Conservation (phyloP, 2,113 vertebrate species). For the Capra hircus region DNA sequence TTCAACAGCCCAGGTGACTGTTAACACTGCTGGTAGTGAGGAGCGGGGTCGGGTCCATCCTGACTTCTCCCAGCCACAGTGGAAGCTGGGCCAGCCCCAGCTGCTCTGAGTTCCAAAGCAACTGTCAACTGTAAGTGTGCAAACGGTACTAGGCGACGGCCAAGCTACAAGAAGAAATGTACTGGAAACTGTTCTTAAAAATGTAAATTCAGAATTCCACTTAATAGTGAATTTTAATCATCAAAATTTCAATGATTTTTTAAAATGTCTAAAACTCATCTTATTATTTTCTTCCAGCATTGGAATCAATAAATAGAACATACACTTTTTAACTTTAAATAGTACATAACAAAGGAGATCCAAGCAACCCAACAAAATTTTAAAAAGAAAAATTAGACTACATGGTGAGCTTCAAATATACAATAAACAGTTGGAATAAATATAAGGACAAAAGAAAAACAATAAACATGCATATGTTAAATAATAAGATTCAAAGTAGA, state of each 20-base stretch:
- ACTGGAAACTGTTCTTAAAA: neutral
- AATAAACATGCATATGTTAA: neutral
- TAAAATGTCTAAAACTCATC: neutral
- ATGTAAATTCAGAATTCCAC: neutral
- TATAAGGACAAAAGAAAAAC: neutral
- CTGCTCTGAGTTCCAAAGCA: conserved; percentile 51
- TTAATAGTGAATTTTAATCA: neutral
- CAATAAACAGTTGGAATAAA: neutral
- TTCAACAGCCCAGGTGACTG: conserved; percentile 2
- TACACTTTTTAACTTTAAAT: neutral
- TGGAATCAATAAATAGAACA: neutral
- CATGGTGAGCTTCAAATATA: neutral
- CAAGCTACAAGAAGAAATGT: neutral
- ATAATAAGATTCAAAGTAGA: neutral
- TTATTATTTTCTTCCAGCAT: neutral
- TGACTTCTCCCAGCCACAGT: neutral
- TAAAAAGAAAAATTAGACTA: neutral
- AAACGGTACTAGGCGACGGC: neutral
- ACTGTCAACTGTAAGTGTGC: conserved; percentile 65
- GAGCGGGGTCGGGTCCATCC: neutral
- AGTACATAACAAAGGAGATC: neutral
- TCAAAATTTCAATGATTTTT: neutral
- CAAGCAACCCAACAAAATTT: neutral
- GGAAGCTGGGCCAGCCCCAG: neutral
- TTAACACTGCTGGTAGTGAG: conserved; percentile 10